Percentiles rank a stretch among this genome's conserved stretches.
phyloP scores from a whole-genome alignment of 2,113 vertebrate genomes.

The Corythornis cristatus region DNA sequence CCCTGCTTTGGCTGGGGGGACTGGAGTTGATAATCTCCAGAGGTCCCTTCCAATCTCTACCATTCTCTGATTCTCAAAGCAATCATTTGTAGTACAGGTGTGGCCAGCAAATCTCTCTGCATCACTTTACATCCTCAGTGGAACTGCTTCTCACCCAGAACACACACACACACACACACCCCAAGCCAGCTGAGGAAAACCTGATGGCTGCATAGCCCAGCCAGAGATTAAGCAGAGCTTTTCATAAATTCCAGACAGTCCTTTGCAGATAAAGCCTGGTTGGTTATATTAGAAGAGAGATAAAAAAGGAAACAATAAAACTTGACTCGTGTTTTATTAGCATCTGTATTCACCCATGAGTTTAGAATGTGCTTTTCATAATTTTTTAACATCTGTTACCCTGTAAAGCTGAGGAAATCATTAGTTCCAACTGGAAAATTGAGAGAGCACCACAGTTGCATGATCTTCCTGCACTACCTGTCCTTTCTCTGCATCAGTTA shows the following conservation, averaged over 20 bases:
- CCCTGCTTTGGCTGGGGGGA: too few relatives aligned
- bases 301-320: conserved; percentile 52
- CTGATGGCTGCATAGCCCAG: not conserved
- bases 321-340: conserved; percentile 21
- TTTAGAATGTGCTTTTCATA: not conserved
- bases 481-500: not conserved
- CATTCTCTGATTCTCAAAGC: not conserved
- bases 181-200: not conserved
- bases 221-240: conserved; percentile 23
- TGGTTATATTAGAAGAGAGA: not conserved
- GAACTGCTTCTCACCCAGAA: not conserved
- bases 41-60: too few relatives aligned
- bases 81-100: not conserved
- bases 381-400: not conserved
- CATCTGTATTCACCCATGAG: not conserved
- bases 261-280: conserved; percentile 19
- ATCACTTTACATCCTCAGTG: not conserved
- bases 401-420: not conserved
- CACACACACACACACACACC: too few relatives aligned
- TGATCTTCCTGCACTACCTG: not conserved
- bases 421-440: not conserved
- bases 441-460: not conserved
- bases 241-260: conserved; percentile 27
- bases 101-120: not conserved
- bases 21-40: too few relatives aligned